Percentiles rank a stretch among this genome's conserved stretches.
These are phyloP conservation scores for Eutrigla gurnardus DNA, from an alignment of 2,797 vertebrate species.

Conservation along the genomic window DNA sequence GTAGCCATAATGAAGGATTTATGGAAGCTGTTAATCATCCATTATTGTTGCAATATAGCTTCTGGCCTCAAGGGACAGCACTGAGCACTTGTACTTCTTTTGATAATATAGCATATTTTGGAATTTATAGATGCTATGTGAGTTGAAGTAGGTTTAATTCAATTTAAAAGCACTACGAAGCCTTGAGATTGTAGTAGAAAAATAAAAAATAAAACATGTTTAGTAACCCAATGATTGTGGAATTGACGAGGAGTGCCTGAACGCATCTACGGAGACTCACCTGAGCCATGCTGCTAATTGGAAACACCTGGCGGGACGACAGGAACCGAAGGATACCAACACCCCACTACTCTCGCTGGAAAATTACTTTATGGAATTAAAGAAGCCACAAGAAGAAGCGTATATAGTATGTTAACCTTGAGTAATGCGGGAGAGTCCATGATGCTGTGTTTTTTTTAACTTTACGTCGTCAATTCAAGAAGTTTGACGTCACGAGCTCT, in stretches of 20 bases:
- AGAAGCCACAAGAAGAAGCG: no score
- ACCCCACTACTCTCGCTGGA: background rate
- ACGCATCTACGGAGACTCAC: background rate
- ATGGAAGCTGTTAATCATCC: background rate
- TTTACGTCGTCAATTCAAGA: background rate
- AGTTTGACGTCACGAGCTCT: accelerated
- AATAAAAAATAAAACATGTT: no score
- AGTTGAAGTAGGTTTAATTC: background rate
- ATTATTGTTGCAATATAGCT: background rate
- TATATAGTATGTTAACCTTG: no score
- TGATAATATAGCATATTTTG: background rate
- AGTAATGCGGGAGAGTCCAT: background rate
- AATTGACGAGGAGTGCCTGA: background rate
- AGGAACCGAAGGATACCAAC: accelerated
- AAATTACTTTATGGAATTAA: background rate
- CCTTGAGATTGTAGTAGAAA: background rate
- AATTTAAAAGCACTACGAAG: background rate
- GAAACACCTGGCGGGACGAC: background rate
- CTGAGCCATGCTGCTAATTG: background rate
- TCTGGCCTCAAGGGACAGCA: background rate
- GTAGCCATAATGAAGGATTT: background rate
- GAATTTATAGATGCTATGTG: background rate
- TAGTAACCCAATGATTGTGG: no score
- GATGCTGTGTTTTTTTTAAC: no score
- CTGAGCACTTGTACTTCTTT: background rate